Percentiles rank a stretch among this genome's conserved stretches.
Evolutionary conservation across 2,113 vertebrate genomes (phyloP).

Genomic region (Agapornis roseicollis): DNA sequence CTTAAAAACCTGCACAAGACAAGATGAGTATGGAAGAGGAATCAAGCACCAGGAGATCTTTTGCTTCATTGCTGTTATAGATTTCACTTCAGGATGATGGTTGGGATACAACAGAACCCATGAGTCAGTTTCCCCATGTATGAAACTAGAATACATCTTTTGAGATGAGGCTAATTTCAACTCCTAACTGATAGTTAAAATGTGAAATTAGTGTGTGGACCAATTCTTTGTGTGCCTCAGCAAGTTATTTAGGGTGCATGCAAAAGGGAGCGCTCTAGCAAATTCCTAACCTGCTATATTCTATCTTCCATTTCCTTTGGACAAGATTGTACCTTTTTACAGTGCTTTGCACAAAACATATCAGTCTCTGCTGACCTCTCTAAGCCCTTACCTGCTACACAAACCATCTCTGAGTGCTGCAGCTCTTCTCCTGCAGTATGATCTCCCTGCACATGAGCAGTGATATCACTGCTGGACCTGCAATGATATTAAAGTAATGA

Average conservation of each 20-base stretch:
- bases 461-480: neutral
- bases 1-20: neutral
- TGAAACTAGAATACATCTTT: neutral
- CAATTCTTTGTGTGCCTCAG: neutral
- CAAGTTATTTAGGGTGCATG: neutral
- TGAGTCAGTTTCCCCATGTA: neutral
- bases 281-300: neutral
- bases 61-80: neutral
- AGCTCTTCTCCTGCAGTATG: neutral
- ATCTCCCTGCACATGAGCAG: accelerated
- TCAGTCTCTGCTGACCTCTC: neutral
- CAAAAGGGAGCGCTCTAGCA: neutral
- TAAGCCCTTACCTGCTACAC: neutral
- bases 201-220: neutral
- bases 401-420: neutral
- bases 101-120: neutral
- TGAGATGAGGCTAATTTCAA: neutral
- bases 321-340: neutral
- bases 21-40: neutral
- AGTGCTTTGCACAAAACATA: neutral
- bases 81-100: neutral
- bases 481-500: accelerated
- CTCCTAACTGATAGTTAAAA: neutral
- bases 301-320: neutral
- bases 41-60: neutral